A percentile compares a stretch with the other conserved stretches of the same genome.
Evolutionary conservation across 2,888 invertebrate genomes (phyloP).

Genomic region (Drosophila emarginata): DNA sequence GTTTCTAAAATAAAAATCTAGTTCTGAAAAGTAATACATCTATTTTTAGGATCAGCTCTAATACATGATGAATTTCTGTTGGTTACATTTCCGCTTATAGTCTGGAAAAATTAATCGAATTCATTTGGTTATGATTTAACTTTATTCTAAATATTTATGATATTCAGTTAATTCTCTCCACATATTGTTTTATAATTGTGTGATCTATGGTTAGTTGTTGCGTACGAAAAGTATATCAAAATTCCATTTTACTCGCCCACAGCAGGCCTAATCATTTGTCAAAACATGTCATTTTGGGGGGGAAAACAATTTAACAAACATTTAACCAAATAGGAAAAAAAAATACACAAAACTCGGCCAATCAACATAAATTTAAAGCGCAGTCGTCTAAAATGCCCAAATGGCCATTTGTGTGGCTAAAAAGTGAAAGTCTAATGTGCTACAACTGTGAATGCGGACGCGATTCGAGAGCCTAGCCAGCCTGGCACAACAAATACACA

Average conservation of each 20-base stretch:
- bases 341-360: constrained; percentile 55
- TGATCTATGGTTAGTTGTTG: background rate
- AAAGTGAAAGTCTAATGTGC: constrained; percentile 76
- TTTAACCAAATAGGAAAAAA: constrained; percentile 46
- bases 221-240: constrained; percentile 15
- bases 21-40: too few relatives aligned
- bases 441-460: constrained; percentile 31
- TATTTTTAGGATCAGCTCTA: too few relatives aligned
- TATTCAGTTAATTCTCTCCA: background rate
- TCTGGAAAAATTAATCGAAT: too few relatives aligned
- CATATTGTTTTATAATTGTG: background rate
- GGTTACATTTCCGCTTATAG: too few relatives aligned
- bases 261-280: constrained; percentile 67
- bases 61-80: too few relatives aligned
- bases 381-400: constrained; percentile 59
- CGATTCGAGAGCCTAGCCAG: constrained; percentile 30
- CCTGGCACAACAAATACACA: constrained; percentile 32
- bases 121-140: too few relatives aligned
- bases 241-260: constrained; percentile 20
- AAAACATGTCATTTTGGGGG: constrained; percentile 71
- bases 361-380: constrained; percentile 75
- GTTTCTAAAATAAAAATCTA: too few relatives aligned
- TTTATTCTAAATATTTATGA: too few relatives aligned
- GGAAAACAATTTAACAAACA: constrained; percentile 77
- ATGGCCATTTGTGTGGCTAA: constrained; percentile 64